These are phyloP conservation scores for Pristionchus mayeri DNA, from an alignment of 2,888 invertebrate genomes.

Conservation along the genomic window DNA sequence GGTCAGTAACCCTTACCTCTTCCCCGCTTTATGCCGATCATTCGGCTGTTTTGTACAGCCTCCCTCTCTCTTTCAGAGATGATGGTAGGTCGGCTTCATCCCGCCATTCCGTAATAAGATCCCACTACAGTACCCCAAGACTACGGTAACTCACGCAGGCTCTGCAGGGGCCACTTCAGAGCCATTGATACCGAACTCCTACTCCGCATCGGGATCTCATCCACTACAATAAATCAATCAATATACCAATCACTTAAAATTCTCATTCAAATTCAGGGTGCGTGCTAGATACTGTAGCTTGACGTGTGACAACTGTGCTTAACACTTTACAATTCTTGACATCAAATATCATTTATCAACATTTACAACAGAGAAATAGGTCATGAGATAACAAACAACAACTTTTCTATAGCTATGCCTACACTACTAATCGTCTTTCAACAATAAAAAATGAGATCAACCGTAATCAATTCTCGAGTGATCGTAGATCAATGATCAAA, in stretches of 20 bases:
- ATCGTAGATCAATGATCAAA: not conserved
- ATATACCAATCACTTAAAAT: not conserved
- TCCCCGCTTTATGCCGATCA: too few species aligned
- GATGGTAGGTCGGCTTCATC: not conserved
- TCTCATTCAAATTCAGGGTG: too few species aligned
- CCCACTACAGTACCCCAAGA: too few species aligned
- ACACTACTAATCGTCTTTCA: constrained; percentile 29
- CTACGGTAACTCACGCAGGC: too few species aligned
- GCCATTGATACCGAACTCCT: constrained; percentile 18
- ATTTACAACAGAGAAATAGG: constrained; percentile 18
- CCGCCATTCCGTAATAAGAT: too few species aligned
- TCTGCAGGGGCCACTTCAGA: constrained; percentile 31
- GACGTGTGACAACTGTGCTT: not conserved
- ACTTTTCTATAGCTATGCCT: not conserved
- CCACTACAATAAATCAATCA: not conserved
- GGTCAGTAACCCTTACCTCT: too few species aligned
- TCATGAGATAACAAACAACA: constrained; percentile 33
- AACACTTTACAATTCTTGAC: not conserved
- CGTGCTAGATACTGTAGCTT: constrained; percentile 5
- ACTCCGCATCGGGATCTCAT: not conserved
- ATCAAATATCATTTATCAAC: not conserved
- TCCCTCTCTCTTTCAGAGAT: too few species aligned
- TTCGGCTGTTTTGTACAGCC: too few species aligned
- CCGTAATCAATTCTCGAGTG: constrained; percentile 1
- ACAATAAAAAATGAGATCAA: constrained; percentile 49